Evolutionary conservation across 2,113 vertebrate species (phyloP).

Genomic region (Cairina moschata): DNA sequence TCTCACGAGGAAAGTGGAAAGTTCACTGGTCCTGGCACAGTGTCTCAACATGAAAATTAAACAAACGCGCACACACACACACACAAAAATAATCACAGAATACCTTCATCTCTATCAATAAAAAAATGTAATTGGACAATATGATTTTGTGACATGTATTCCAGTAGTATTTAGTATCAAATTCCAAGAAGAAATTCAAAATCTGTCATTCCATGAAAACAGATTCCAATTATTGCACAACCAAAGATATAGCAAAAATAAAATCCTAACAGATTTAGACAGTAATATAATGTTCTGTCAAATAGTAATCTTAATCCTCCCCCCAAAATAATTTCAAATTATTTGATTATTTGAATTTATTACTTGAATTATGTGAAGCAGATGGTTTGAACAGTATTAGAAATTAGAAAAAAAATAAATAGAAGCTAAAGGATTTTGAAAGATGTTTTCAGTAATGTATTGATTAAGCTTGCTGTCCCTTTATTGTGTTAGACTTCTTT

Average conservation of each 20-base stretch:
- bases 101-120: neutral
- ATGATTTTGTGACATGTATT: neutral
- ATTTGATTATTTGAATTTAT: neutral
- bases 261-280: neutral
- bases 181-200: neutral
- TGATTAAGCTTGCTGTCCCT: neutral
- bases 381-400: neutral
- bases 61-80: neutral
- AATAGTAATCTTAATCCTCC: neutral
- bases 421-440: neutral
- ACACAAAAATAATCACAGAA: neutral
- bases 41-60: neutral
- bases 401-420: neutral
- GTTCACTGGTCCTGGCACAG: neutral
- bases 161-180: neutral
- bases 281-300: neutral
- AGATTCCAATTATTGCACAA: neutral
- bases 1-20: neutral
- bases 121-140: neutral
- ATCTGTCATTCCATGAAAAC: neutral
- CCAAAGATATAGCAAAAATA: neutral
- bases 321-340: neutral
- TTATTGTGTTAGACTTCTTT: neutral
- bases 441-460: conserved; percentile 3
- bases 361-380: neutral